These are phyloP conservation scores for Phoenoteleia sp. DNA, from an alignment of 2,888 invertebrate species.

Conservation along the genomic window DNA sequence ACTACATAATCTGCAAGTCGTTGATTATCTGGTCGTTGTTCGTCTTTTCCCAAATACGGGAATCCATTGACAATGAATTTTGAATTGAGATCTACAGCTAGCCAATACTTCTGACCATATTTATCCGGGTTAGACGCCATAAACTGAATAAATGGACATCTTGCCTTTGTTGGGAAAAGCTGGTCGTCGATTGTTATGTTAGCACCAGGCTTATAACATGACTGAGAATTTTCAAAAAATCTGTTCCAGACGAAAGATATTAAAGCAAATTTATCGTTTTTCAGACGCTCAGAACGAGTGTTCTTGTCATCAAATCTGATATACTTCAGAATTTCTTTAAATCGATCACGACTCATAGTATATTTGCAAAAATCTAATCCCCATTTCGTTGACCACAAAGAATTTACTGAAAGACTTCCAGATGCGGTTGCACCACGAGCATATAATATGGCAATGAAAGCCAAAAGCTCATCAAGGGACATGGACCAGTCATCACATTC, in stretches of 20 bases:
- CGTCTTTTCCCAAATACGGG: not conserved
- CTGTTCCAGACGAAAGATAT: conserved; percentile 46
- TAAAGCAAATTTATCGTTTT: conserved; percentile 48
- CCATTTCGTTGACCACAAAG: conserved; percentile 74
- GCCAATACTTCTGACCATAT: conserved; percentile 61
- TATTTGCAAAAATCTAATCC: conserved; percentile 73
- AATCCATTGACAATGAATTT: not conserved
- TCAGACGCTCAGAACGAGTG: conserved; percentile 22
- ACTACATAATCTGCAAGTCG: not conserved
- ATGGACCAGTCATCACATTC: conserved; percentile 47
- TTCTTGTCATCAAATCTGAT: conserved; percentile 47
- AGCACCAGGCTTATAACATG: conserved; percentile 48
- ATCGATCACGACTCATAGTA: conserved; percentile 74
- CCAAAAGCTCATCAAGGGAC: conserved; percentile 42
- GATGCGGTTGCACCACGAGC: conserved; percentile 70
- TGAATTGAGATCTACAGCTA: not conserved
- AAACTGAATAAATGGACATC: conserved; percentile 58
- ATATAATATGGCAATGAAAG: conserved; percentile 74
- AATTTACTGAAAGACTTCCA: not conserved
- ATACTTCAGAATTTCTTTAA: too few relatives aligned
- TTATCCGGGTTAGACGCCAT: conserved; percentile 73
- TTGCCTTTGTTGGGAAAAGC: conserved; percentile 74
- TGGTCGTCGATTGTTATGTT: conserved; percentile 69
- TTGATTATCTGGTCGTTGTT: not conserved
- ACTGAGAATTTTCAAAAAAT: conserved; percentile 47